These are phyloP conservation scores for Echiichthys vipera DNA, from an alignment of 2,797 vertebrate species.

Conservation along the genomic window DNA sequence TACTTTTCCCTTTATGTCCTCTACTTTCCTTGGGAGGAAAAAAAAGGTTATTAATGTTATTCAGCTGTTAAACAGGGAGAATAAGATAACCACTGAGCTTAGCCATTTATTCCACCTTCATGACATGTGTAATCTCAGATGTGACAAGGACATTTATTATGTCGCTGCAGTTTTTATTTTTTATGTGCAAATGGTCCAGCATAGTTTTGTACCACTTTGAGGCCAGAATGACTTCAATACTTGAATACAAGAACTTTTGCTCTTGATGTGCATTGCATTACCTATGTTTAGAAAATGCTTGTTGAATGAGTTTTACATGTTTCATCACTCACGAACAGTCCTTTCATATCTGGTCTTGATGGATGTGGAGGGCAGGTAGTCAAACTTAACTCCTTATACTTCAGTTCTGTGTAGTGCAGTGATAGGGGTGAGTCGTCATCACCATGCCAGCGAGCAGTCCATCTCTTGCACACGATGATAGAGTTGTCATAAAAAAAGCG, in stretches of 20 bases:
- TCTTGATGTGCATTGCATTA: neutral
- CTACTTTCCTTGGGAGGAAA: conserved; percentile 21
- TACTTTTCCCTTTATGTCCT: conserved; percentile 54
- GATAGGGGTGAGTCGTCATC: conserved; percentile 74
- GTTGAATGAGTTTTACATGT: conserved; percentile 44
- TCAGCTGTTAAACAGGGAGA: conserved; percentile 52
- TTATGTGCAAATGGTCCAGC: conserved; percentile 6
- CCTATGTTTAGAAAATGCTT: conserved; percentile 29
- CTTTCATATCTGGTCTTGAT: conserved; percentile 73
- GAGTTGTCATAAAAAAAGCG: conserved; percentile 77
- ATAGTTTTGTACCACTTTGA: neutral
- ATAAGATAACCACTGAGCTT: conserved; percentile 40
- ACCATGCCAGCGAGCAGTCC: conserved; percentile 60
- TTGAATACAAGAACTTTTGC: neutral
- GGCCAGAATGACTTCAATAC: neutral
- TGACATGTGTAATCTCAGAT: conserved; percentile 8
- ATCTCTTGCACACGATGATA: conserved; percentile 78
- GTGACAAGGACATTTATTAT: conserved; percentile 6
- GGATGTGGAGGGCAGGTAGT: conserved; percentile 66
- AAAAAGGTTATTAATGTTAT: conserved; percentile 49
- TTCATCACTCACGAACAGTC: conserved; percentile 56
- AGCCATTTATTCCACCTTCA: conserved; percentile 37
- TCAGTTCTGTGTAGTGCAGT: conserved; percentile 46
- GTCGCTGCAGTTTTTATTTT: conserved; percentile 7
- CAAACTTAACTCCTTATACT: conserved; percentile 65